These are phyloP conservation scores for Catonia carolina DNA, from an alignment of 2,888 invertebrate species.

Conservation along the genomic window DNA sequence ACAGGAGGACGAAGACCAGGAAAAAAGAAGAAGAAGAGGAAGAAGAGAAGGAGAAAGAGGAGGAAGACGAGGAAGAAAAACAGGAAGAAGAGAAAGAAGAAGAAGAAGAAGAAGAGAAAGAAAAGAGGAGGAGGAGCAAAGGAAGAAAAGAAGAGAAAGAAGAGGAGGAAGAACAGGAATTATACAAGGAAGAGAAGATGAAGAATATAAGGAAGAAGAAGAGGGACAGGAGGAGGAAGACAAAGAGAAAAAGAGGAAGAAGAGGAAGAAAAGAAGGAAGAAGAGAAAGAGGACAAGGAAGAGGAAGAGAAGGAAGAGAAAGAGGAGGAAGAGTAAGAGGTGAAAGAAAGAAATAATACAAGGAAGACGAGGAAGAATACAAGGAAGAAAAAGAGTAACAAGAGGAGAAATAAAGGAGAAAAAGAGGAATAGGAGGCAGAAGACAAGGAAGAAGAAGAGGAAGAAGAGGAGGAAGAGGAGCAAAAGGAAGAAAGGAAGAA, in stretches of 20 bases:
- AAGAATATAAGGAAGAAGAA: constrained; percentile 17
- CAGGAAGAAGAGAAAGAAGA: no score
- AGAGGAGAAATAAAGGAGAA: neutral
- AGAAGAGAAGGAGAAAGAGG: constrained; percentile 12
- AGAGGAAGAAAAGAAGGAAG: neutral
- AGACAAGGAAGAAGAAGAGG: neutral
- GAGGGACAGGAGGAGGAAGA: neutral
- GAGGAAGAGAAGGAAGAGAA: constrained; percentile 18
- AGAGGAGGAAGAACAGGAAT: constrained; percentile 21
- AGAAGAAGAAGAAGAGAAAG: constrained; percentile 23
- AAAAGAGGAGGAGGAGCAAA: constrained; percentile 24
- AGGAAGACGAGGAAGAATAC: constrained; percentile 1
- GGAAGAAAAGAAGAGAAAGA: constrained; percentile 25
- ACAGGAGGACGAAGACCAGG: neutral
- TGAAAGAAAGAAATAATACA: constrained; percentile 6
- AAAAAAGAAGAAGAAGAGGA: constrained; percentile 15
- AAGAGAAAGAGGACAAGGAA: constrained; percentile 10
- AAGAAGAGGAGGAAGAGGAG: neutral
- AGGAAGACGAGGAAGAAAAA: neutral
- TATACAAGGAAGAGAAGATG: no score
- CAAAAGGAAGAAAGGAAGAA: constrained; percentile 5
- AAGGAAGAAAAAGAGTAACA: neutral
- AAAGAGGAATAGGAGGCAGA: neutral
- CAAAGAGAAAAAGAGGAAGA: constrained; percentile 18
- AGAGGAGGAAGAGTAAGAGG: constrained; percentile 15